Conservation (phyloP, 2,888 invertebrate species). For the Aelia acuminata region DNA sequence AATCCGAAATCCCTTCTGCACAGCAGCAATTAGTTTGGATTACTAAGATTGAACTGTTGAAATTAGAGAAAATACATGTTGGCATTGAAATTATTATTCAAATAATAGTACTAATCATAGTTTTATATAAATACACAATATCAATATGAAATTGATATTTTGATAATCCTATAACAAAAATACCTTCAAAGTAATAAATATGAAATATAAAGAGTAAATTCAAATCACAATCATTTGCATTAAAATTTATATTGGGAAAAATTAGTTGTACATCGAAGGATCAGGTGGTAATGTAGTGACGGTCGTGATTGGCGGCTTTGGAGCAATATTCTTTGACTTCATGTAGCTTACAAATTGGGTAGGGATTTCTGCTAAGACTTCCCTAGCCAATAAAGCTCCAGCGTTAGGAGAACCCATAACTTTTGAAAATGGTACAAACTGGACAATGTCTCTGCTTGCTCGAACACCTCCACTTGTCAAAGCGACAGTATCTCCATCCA, state of each 20-base stretch:
- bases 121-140: not conserved
- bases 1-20: too few relatives aligned
- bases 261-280: slow-evolving; percentile 52
- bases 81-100: not conserved
- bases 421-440: slow-evolving; percentile 71
- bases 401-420: slow-evolving; percentile 67
- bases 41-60: too few relatives aligned
- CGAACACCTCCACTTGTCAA: slow-evolving; percentile 69
- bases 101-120: not conserved
- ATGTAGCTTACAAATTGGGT: slow-evolving; percentile 72
- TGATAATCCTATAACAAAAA: not conserved
- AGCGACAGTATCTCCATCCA: slow-evolving; percentile 73
- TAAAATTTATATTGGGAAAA: not conserved
- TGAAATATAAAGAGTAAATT: not conserved
- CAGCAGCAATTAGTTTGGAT: too few relatives aligned
- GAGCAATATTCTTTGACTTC: slow-evolving; percentile 68
- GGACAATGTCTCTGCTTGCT: slow-evolving; percentile 75
- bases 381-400: slow-evolving; percentile 71
- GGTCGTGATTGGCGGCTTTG: slow-evolving; percentile 63
- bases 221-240: not conserved
- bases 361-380: slow-evolving; percentile 74
- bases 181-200: not conserved
- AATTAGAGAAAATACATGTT: not conserved
- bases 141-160: not conserved
- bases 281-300: slow-evolving; percentile 63